A percentile compares a stretch with the other conserved stretches of the same genome.
phyloP scores from a whole-genome alignment of 2,113 vertebrate genomes.

The Pelobates fuscus region DNA sequence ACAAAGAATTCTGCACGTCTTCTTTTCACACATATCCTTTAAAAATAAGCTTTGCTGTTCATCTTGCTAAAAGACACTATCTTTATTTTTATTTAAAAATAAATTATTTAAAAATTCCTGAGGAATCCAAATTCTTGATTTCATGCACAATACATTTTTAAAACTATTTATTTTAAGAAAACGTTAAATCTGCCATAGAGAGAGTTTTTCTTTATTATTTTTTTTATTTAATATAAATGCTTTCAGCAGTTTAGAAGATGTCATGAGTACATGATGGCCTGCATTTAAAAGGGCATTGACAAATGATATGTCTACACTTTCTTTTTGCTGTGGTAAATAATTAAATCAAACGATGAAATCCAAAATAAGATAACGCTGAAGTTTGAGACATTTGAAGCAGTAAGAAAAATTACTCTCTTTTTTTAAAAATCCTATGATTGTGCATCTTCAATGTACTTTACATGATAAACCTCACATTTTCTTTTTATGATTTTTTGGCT shows the following conservation, averaged over 20 bases:
- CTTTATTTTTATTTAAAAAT: conserved; percentile 70
- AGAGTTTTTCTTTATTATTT: not conserved
- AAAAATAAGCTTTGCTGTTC: conserved; percentile 43
- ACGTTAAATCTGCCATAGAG: conserved; percentile 55
- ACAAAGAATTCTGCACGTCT: conserved; percentile 67
- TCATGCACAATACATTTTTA: conserved; percentile 62
- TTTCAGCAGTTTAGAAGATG: not conserved
- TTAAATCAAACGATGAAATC: no score
- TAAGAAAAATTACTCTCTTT: no score
- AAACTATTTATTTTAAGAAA: conserved; percentile 78
- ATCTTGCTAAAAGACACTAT: conserved; percentile 58
- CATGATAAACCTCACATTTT: conserved; percentile 73
- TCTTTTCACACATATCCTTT: conserved; percentile 54
- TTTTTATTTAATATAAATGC: not conserved
- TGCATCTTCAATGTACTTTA: conserved; percentile 70
- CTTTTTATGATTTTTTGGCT: conserved; percentile 74
- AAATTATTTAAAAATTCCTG: conserved; percentile 35
- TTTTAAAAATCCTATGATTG: no score
- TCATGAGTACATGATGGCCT: not conserved
- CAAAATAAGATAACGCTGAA: no score
- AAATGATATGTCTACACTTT: conserved; percentile 6
- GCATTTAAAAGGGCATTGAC: not conserved
- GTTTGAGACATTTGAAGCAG: not conserved
- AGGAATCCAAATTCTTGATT: conserved; percentile 69
- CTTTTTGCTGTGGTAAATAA: not conserved